These are phyloP conservation scores for Microctenopoma stevenorrisi DNA, from an alignment of 2,797 vertebrate species.

Conservation along the genomic window DNA sequence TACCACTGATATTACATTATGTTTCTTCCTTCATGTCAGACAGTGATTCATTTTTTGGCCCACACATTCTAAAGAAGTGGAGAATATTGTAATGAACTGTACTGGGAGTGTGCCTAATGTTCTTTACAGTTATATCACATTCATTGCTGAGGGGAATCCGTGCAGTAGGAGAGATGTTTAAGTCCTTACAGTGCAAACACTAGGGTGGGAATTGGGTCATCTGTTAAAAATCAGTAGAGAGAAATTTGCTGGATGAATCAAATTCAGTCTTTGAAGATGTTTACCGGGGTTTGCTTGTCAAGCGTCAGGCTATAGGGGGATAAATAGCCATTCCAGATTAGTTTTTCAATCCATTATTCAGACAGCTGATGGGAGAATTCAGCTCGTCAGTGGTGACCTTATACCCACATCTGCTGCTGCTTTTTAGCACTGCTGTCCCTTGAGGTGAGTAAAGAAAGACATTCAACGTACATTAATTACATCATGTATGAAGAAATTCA, in stretches of 20 bases:
- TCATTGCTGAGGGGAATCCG: constrained; percentile 28
- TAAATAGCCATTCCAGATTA: constrained; percentile 53
- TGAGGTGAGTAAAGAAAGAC: background rate
- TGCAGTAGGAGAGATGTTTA: constrained; percentile 33
- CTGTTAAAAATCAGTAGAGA: constrained; percentile 44
- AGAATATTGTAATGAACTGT: constrained; percentile 52
- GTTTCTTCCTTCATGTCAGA: constrained; percentile 48
- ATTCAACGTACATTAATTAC: background rate
- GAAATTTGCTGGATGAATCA: constrained; percentile 29
- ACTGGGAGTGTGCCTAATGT: constrained; percentile 53
- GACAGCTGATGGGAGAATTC: constrained; percentile 50
- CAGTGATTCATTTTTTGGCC: constrained; percentile 56
- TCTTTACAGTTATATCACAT: constrained; percentile 52
- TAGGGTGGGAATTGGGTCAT: constrained; percentile 34
- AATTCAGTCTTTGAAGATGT: constrained; percentile 38
- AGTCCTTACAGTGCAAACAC: constrained; percentile 24
- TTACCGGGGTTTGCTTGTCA: constrained; percentile 46
- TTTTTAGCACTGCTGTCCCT: constrained; percentile 26
- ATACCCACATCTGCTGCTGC: constrained; percentile 61
- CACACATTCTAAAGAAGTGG: constrained; percentile 58
- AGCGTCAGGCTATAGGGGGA: constrained; percentile 35
- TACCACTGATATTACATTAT: constrained; percentile 46
- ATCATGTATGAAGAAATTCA: constrained; percentile 9
- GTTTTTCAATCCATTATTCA: constrained; percentile 57
- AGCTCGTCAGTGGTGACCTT: constrained; percentile 43